These are phyloP conservation scores for Caenorhabditis sp. DNA, from an alignment of 2,888 invertebrate species.

Conservation along the genomic window DNA sequence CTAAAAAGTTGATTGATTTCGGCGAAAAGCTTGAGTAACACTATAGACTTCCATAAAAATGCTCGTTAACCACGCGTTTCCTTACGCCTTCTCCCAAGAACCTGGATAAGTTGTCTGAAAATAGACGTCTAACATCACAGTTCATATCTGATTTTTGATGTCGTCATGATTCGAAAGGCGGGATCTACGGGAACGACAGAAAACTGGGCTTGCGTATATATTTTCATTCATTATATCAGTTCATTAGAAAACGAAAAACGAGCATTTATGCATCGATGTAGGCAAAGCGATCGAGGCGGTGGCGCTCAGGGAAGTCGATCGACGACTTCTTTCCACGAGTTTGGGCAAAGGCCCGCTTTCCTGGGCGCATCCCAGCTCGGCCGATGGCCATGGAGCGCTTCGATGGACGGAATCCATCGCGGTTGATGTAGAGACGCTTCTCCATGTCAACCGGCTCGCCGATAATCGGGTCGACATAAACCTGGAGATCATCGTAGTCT, in stretches of 20 bases:
- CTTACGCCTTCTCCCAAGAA: slow-evolving; percentile 9
- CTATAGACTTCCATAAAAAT: not conserved
- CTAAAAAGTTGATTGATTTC: slow-evolving; percentile 1
- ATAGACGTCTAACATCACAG: too few relatives aligned
- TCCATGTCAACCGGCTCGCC: not conserved
- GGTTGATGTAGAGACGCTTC: slow-evolving; percentile 26
- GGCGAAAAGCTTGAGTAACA: not conserved
- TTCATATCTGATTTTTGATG: too few relatives aligned
- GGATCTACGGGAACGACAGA: too few relatives aligned
- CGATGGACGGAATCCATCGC: slow-evolving; percentile 19
- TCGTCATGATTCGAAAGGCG: too few relatives aligned
- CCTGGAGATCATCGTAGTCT: not conserved
- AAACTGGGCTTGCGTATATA: not conserved
- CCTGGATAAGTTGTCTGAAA: not conserved
- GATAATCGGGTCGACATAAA: too few relatives aligned
- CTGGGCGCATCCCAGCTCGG: slow-evolving; percentile 76
- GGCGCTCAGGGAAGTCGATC: slow-evolving; percentile 1
- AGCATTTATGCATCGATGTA: slow-evolving; percentile 10
- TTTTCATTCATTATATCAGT: not conserved
- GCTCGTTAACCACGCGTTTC: slow-evolving; percentile 12
- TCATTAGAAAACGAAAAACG: not conserved
- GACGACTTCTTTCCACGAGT: not conserved
- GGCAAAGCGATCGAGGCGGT: not conserved
- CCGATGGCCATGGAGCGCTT: slow-evolving; percentile 77
- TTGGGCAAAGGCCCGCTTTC: slow-evolving; percentile 64